Base-by-base conservation (phyloP, 35 echinoderm and acorn worm species). In the Ophioderma brevispina region DNA sequence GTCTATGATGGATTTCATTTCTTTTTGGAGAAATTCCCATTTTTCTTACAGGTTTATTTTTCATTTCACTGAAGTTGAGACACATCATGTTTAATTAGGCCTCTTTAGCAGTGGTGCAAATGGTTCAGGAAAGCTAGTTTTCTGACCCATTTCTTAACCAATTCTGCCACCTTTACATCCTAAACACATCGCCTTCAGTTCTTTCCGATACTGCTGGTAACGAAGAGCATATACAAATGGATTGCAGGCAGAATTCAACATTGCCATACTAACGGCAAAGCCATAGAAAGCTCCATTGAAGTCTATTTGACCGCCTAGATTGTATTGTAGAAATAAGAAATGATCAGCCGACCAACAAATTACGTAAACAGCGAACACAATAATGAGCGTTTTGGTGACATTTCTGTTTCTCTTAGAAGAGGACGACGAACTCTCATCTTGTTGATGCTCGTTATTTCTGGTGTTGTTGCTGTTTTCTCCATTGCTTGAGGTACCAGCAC, bases 321-420 rank as follows among this genome's bases (percentile, higher is more conserved):
- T 94, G 31, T 87, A 81, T 35, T 97, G 92, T 33, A 94, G 76
- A 49, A 97, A 97, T 39, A 88, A 82, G 78, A 55, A 91, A 33
- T 94, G 92, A 56, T 97, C 91, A 10, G 95, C 92, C 8, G 95
- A 88, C 95, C 95, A 97, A 56, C 95, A 97, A 28, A 94, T 85
- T 10, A 94, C 41, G 85, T 94, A 97, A 13, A 94, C 36, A 6
- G 90, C 25, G 31, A 81, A 88, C 0, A 92, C 91, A 23, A 86
- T 76, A 15, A 93, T 18, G 1, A 93, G 55, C 33, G 79, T 39
- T 28, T 82, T 79, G 36, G 78, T 52, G 21, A 88, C 86, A 43
- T 79, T 56, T 46, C 77, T 80, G 76, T 52, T 52, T 21, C 46
- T 8, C 21, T 52, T 52, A 11, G 46, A 52, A 11, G 46, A 52